Base-by-base conservation (phyloP, 2,797 vertebrate species). In the Pangasius macronema region DNA sequence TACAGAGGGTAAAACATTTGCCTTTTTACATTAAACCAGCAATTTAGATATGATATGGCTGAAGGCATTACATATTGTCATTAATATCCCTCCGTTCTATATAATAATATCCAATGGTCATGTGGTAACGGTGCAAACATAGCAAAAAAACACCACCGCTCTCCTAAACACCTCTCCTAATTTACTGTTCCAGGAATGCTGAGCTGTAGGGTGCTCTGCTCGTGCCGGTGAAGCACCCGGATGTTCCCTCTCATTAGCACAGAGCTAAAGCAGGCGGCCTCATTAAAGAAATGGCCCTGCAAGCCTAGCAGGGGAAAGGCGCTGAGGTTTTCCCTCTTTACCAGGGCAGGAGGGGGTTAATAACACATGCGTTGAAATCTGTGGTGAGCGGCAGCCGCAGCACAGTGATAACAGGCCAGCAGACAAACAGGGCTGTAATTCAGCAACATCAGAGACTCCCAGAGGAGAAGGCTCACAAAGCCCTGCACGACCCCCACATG, bases 231-330 rank as follows among this genome's bases (percentile, higher is more conserved):
- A 83, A 84, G 86, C 88, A 83, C 89, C 72, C 84, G 80, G 73
- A 82, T 57, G 68, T 86, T 79, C 90, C 53, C 85, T 91, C 72
- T 91, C 91, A 91, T 91, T 91, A 90, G 80, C 42, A 18, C 22
- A 36, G 63, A 85, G 75, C 80, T 86, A 89, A 87, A 86, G 67
- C 87, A 88, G 84, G 76, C 76, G 7, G 30, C 85, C 86, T 57
- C 55, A 59, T n/a, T 13, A 86, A 84, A 61, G 24, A 82, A 65
- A 80, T 55, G 72, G 82, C 81, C 85, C 70, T 86, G 68, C 83
- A 61, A 55, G 65, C 51, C 81, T 81, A 67, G 65, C 11, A 1
- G n/a, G 36, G 49, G 20, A 72, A 46, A 36, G 53, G 33, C 49
- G 7, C 42, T 76, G 65, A 86, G 86, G 86, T 81, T 83, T 85